These are phyloP conservation scores for Pentamera pediparva DNA, from an alignment of 53 echinoderm and acorn worm genomes.

Conservation along the genomic window DNA sequence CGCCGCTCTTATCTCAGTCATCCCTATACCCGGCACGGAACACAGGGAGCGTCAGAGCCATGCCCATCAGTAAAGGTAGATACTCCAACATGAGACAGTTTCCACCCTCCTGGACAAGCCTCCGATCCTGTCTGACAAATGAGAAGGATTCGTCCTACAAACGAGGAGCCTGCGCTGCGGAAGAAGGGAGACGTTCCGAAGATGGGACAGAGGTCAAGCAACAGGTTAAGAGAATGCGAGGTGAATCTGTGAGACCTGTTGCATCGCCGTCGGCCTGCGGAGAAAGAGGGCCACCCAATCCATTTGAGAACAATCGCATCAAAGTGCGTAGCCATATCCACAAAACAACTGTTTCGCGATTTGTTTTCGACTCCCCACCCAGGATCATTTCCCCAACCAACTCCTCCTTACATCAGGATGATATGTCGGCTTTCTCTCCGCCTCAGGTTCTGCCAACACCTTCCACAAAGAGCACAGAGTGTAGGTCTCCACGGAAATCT, in stretches of 20 bases:
- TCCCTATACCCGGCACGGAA: constrained; percentile 37
- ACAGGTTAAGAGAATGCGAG: not conserved
- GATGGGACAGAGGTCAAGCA: not conserved
- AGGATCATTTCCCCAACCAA: constrained; percentile 1
- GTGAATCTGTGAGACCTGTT: not conserved
- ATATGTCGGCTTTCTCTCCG: constrained; percentile 1
- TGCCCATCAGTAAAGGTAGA: too few species aligned
- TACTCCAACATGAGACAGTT: not conserved
- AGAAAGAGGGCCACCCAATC: not conserved
- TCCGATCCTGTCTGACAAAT: not conserved
- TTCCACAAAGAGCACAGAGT: constrained; percentile 40
- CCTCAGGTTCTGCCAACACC: not conserved
- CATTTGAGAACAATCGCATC: constrained; percentile 9
- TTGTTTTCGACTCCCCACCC: constrained; percentile 9
- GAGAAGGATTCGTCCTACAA: not conserved
- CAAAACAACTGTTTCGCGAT: not conserved
- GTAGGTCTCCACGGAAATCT: constrained; percentile 33
- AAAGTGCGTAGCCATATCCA: too few species aligned
- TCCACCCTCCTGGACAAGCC: constrained; percentile 1
- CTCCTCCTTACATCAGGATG: not conserved
- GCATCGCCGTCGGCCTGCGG: not conserved
- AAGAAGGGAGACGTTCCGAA: not conserved
- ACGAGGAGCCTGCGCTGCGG: not conserved
- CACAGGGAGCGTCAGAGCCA: not conserved
- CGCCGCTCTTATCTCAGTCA: constrained; percentile 56